phyloP scores from a whole-genome alignment of 30 jellyfish, hydroid and myxozoan genomes.

The Hydractinia echinata region DNA sequence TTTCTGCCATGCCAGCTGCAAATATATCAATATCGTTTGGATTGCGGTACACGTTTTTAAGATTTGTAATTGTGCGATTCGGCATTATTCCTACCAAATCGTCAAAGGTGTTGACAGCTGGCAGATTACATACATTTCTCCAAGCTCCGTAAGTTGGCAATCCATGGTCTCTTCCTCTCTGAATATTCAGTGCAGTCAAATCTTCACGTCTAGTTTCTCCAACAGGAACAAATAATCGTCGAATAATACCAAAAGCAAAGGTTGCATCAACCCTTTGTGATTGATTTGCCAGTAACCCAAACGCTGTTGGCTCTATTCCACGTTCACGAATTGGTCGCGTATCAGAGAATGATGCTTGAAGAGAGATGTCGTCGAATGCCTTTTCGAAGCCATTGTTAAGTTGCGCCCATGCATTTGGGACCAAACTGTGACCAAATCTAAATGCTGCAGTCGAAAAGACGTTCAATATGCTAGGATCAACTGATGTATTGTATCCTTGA shows the following conservation, averaged over 20 bases:
- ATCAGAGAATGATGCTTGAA: background rate
- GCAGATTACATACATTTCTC: constrained; percentile 2
- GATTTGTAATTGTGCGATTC: too few species aligned
- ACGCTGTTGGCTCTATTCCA: background rate
- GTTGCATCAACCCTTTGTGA: constrained; percentile 21
- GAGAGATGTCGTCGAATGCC: background rate
- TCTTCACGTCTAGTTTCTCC: too few species aligned
- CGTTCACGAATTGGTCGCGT: background rate
- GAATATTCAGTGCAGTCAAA: too few species aligned
- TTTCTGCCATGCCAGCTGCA: background rate
- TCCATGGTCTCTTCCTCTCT: too few species aligned
- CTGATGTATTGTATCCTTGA: constrained; percentile 24
- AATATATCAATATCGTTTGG: background rate
- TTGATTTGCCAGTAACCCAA: constrained; percentile 22
- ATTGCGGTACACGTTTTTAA: too few species aligned
- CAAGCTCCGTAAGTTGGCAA: background rate
- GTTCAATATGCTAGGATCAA: constrained; percentile 22
- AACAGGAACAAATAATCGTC: constrained; percentile 9
- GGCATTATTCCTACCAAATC: background rate
- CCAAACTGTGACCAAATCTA: too few species aligned
- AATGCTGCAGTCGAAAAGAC: too few species aligned
- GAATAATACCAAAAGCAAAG: constrained; percentile 16
- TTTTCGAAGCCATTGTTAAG: background rate
- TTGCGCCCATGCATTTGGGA: background rate
- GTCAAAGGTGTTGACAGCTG: background rate